A percentile compares a stretch with the other conserved stretches of the same genome.
These are phyloP conservation scores for Lanistes nyassanus DNA, from an alignment of 1,140 invertebrate species.

Conservation along the genomic window DNA sequence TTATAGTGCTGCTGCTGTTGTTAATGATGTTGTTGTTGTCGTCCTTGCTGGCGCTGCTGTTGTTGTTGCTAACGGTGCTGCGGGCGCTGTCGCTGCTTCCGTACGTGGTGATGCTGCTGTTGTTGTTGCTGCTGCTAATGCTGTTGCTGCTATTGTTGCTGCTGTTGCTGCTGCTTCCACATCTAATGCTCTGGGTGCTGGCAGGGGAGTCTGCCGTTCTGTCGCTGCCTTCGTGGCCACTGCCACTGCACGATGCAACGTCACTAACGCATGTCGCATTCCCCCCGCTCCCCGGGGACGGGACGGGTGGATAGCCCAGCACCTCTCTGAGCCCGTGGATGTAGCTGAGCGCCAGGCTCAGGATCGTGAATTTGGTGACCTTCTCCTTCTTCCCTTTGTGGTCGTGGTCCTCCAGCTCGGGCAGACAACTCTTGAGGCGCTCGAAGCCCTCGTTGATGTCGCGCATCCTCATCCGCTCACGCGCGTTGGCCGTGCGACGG, in stretches of 20 bases:
- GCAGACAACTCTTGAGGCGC: constrained; percentile 79
- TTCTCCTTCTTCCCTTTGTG: constrained; percentile 75
- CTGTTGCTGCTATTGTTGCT: background rate
- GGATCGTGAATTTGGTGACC: constrained; percentile 87
- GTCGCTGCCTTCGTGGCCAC: too few relatives aligned
- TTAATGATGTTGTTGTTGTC: background rate
- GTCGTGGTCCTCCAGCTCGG: constrained; percentile 64
- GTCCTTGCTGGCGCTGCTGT: background rate
- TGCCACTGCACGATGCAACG: too few relatives aligned
- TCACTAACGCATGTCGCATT: too few relatives aligned
- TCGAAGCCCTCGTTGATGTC: constrained; percentile 91
- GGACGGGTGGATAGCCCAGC: constrained; percentile 49
- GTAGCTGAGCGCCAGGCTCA: constrained; percentile 88
- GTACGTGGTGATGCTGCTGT: background rate
- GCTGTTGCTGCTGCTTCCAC: too few relatives aligned
- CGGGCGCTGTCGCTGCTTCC: too few relatives aligned
- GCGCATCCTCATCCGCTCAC: constrained; percentile 85
- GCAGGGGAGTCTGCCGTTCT: too few relatives aligned
- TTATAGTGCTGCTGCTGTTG: background rate
- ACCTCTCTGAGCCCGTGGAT: constrained; percentile 75
- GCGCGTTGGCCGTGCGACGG: constrained; percentile 87
- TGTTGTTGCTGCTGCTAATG: background rate
- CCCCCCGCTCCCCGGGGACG: too few relatives aligned
- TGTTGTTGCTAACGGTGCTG: background rate
- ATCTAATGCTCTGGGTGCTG: too few relatives aligned